Percentiles rank a stretch among this genome's conserved stretches.
Evolutionary conservation across 2,888 invertebrate genomes (phyloP).

Genomic region (Heptascelio sp.): DNA sequence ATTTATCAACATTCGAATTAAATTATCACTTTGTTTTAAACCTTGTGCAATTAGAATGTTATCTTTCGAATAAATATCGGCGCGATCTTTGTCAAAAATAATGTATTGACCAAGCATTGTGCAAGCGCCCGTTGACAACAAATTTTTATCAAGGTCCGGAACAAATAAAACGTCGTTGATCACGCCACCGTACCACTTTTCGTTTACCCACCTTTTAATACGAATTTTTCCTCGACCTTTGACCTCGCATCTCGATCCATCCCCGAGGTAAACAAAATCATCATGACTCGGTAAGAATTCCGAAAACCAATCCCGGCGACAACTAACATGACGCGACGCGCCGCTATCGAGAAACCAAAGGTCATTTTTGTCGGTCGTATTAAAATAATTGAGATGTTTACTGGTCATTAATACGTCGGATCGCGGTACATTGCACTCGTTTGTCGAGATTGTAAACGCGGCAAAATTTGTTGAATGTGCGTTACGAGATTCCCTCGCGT

Average conservation of each 20-base stretch:
- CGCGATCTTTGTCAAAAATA: background rate
- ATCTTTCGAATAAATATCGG: conserved; percentile 11
- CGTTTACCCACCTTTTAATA: conserved; percentile 35
- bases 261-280: conserved; percentile 38
- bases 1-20: conserved; percentile 26
- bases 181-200: conserved; percentile 31
- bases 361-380: conserved; percentile 5
- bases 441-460: background rate
- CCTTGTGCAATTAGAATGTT: conserved; percentile 28
- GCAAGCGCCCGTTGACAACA: conserved; percentile 33
- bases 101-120: conserved; percentile 1
- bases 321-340: conserved; percentile 7
- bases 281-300: background rate
- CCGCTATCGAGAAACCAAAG: conserved; percentile 40
- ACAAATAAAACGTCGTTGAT: conserved; percentile 52
- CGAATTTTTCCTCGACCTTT: background rate
- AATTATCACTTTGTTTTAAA: conserved; percentile 30
- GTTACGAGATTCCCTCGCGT: background rate
- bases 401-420: conserved; percentile 48
- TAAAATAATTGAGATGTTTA: conserved; percentile 22
- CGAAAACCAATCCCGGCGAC: conserved; percentile 12
- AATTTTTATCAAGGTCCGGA: conserved; percentile 41
- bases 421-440: background rate
- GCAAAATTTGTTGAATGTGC: conserved; percentile 9
- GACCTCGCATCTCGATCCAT: background rate